phyloP scores from a whole-genome alignment of 2,888 invertebrate genomes.

The Mimachlamys varia region DNA sequence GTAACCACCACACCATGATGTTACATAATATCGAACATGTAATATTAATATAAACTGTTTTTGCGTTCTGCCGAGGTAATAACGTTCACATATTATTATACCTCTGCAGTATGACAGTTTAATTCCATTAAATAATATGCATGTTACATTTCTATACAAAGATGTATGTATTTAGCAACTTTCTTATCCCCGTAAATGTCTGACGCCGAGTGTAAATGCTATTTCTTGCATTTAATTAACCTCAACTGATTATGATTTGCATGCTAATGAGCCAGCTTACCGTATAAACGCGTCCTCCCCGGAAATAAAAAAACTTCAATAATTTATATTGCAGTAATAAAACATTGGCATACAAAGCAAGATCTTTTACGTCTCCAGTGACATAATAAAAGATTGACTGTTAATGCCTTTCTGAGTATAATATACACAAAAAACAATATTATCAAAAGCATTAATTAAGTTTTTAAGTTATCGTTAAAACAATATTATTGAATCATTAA shows the following conservation, averaged over 20 bases:
- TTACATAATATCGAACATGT: no score
- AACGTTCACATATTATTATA: neutral
- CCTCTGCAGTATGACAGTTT: neutral
- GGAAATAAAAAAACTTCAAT: conserved; percentile 9
- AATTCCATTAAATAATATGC: neutral
- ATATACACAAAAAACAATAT: neutral
- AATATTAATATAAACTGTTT: no score
- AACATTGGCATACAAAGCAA: neutral
- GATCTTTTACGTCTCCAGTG: neutral
- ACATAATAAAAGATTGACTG: neutral
- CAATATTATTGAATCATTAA: neutral
- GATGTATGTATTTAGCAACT: neutral
- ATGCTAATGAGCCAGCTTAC: neutral
- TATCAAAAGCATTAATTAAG: neutral
- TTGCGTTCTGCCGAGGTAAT: no score
- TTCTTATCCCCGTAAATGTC: neutral
- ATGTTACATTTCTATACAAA: neutral
- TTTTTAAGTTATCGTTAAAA: neutral
- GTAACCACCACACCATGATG: no score
- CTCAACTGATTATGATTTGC: neutral
- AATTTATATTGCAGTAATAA: neutral
- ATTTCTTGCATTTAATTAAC: neutral
- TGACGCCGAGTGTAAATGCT: neutral
- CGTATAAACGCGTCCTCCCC: neutral
- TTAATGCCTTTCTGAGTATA: neutral